Evolutionary conservation across 2,797 vertebrate genomes (phyloP).

Genomic region (Kryptopterus vitreolus): DNA sequence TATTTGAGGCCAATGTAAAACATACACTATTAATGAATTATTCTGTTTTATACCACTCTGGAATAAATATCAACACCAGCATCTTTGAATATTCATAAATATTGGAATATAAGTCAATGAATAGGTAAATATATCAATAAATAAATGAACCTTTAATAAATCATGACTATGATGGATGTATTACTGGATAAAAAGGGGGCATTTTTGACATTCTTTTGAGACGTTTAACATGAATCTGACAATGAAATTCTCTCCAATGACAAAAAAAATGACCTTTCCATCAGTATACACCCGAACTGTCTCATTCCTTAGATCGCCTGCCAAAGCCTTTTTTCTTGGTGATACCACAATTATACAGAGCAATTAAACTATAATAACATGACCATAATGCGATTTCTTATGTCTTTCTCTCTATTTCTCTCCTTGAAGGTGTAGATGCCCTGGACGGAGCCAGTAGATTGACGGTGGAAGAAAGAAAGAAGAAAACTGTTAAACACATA

Average conservation of each 20-base stretch:
- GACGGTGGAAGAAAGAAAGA: background rate
- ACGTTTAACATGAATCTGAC: background rate
- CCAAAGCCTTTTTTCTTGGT: constrained; percentile 39
- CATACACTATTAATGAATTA: no score
- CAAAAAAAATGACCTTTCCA: background rate
- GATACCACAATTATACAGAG: constrained; percentile 47
- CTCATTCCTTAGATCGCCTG: constrained; percentile 9
- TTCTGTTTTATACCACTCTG: no score
- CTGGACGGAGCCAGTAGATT: constrained; percentile 54
- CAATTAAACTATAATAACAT: constrained; percentile 48
- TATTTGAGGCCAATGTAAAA: no score
- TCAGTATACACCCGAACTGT: background rate
- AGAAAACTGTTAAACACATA: constrained; percentile 31
- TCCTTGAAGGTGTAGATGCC: constrained; percentile 73
- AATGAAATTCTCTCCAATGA: background rate
- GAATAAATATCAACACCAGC: no score
- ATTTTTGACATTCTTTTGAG: background rate
- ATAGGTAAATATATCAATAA: no score
- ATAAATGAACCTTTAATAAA: no score
- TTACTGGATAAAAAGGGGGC: constrained; percentile 8
- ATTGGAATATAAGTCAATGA: background rate
- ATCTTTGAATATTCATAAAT: background rate
- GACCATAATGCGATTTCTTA: constrained; percentile 34
- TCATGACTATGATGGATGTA: constrained; percentile 31
- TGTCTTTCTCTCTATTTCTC: constrained; percentile 43